Evolutionary conservation across 2,888 invertebrate genomes (phyloP).

Genomic region (Rhodophaea formosa): DNA sequence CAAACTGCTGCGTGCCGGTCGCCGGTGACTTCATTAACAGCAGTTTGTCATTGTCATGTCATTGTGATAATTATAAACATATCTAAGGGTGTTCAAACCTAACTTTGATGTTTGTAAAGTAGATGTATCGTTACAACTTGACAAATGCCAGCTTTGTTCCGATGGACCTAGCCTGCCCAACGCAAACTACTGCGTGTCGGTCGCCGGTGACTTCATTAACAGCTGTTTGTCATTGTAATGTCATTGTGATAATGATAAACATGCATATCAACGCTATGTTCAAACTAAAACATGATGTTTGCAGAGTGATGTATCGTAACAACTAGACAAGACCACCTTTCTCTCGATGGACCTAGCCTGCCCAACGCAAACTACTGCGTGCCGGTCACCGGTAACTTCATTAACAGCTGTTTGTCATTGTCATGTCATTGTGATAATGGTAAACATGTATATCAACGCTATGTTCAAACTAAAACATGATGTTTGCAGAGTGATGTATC

Average conservation of each 20-base stretch:
- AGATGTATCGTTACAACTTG: constrained; percentile 42
- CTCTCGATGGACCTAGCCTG: constrained; percentile 31
- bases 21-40: not conserved
- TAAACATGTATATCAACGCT: too few species aligned
- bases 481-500: constrained; percentile 24
- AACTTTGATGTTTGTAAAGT: too few species aligned
- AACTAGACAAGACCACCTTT: constrained; percentile 47
- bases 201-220: not conserved
- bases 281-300: too few species aligned
- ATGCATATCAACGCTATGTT: too few species aligned
- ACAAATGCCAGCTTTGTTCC: constrained; percentile 51
- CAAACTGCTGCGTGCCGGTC: not conserved
- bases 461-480: too few species aligned
- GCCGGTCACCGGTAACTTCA: not conserved
- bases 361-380: not conserved
- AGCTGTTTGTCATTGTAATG: constrained; percentile 3
- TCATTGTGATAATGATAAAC: not conserved
- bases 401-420: constrained; percentile 5
- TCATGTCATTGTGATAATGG: constrained; percentile 1
- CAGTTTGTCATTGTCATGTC: constrained; percentile 3
- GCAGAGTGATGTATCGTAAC: constrained; percentile 35
- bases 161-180: constrained; percentile 5
- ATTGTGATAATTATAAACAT: not conserved
- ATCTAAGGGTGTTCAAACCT: too few species aligned
- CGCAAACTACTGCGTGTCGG: not conserved